Evolutionary conservation across 1,140 invertebrate species (phyloP), one percentile per base, ranked within the genome.

Genomic region (Leguminivora glycinivorella): DNA sequence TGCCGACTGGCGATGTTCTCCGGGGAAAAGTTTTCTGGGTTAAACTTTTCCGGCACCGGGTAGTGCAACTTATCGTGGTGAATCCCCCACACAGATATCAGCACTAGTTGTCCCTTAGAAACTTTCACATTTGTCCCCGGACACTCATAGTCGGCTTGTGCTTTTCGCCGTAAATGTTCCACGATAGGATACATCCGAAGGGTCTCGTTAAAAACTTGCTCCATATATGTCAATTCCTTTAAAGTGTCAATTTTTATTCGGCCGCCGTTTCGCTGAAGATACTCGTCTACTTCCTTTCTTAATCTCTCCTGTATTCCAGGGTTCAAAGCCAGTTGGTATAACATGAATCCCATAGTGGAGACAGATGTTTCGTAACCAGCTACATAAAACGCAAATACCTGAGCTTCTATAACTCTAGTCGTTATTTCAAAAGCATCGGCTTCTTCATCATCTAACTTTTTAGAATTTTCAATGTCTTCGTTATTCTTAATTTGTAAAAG

Each of bases 111-210:
- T 5, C 92, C 93, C 40, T 88, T 87, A 38, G 92, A 80, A 10
- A 95, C 84, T 0, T 87, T 84, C 1, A 93, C 74, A 25, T 92
- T 83, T 0, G 86, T 92, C 0, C 89, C 88, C 6, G 91, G 80
- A 26, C 95, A 81, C 70, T 89, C 92, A 71, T 94, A 94, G 40
- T 92, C 83, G 68, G 85, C 82, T 58, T 85, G 89, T 2, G 92
- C 91, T 22, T 87, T 83, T 40, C 94, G 87, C 75, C 92, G 81
- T 2, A 95, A 70, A 10, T 92, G 79, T 0, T 92, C 82, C 29
- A 92, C 90, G 0, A 94, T 89, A 0, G 94, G 92, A 76, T 94
- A 93, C 74, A 93, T 90, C 1, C 95, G 85, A 25, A 95, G 82
- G 1, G 94, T 94, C 87, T 94, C 82, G 29, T 74, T 70, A 56